Conservation (phyloP, 2,888 invertebrate species). For the Leptarthrus brevirostris region DNA sequence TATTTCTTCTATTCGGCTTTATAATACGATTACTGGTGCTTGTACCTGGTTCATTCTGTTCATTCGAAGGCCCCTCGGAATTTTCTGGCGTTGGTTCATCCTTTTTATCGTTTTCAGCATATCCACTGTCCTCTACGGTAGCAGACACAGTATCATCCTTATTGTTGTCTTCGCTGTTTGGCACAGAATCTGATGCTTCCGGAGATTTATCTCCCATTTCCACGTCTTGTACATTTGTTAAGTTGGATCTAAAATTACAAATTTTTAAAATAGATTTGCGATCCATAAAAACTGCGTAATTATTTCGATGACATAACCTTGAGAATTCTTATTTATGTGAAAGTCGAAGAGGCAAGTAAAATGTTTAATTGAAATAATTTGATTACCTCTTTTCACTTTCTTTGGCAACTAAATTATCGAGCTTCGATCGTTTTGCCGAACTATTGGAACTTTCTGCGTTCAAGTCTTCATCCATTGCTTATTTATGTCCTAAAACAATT, state of each 20-base stretch:
- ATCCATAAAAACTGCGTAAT: slow-evolving; percentile 24
- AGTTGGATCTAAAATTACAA: background rate
- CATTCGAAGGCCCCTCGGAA: background rate
- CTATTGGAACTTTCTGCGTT: slow-evolving; percentile 37
- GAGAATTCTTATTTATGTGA: background rate
- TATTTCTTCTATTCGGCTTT: slow-evolving; percentile 34
- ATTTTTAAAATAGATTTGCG: background rate
- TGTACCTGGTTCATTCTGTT: slow-evolving; percentile 30
- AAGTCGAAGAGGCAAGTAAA: background rate
- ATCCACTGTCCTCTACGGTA: slow-evolving; percentile 10
- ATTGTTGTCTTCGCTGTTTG: slow-evolving; percentile 18
- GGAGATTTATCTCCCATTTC: background rate
- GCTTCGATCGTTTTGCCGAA: slow-evolving; percentile 47
- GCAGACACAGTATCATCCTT: background rate
- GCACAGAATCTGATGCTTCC: background rate
- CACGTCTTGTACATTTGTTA: slow-evolving; percentile 3
- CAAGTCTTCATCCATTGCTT: slow-evolving; percentile 50
- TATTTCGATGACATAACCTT: slow-evolving; percentile 41
- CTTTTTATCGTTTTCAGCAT: slow-evolving; percentile 28
- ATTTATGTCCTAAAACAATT: background rate
- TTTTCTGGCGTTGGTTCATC: slow-evolving; percentile 18
- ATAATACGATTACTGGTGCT: slow-evolving; percentile 45
- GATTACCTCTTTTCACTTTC: slow-evolving; percentile 16
- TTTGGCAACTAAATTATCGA: slow-evolving; percentile 1
- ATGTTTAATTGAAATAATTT: slow-evolving; percentile 30